Percentiles rank a stretch among this genome's conserved stretches.
Conservation (phyloP, 2,888 invertebrate species). For the Microctonus brassicae region DNA sequence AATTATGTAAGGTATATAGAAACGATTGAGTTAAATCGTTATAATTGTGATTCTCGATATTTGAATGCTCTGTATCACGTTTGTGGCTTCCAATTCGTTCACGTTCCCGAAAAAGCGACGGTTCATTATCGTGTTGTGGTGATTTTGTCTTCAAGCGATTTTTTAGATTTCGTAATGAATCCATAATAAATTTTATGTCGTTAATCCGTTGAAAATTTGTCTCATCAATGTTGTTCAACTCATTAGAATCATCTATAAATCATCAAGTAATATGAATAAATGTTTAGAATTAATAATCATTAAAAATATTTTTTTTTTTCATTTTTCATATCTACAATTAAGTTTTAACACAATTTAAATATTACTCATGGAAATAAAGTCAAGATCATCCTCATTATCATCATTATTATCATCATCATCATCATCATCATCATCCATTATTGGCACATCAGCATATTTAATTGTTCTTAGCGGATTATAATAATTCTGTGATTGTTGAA, state of each 20-base stretch:
- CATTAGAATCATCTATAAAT: slow-evolving; percentile 62
- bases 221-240: slow-evolving; percentile 69
- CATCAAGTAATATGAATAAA: no score
- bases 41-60: slow-evolving; percentile 27
- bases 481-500: slow-evolving; percentile 53
- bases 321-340: no score
- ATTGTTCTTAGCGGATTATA: slow-evolving; percentile 58
- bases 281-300: no score
- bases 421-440: slow-evolving; percentile 49
- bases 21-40: slow-evolving; percentile 50
- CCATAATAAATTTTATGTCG: slow-evolving; percentile 54
- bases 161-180: slow-evolving; percentile 50
- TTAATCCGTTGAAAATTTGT: slow-evolving; percentile 67
- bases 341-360: not conserved
- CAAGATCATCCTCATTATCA: slow-evolving; percentile 51
- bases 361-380: slow-evolving; percentile 57
- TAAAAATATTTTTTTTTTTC: no score
- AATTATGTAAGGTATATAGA: slow-evolving; percentile 52
- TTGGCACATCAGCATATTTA: slow-evolving; percentile 54
- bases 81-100: slow-evolving; percentile 56
- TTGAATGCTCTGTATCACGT: slow-evolving; percentile 37
- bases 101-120: slow-evolving; percentile 63
- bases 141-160: slow-evolving; percentile 47
- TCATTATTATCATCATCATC: slow-evolving; percentile 43
- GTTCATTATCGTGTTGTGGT: slow-evolving; percentile 48